phyloP scores from a whole-genome alignment of 2,888 invertebrate species.

The Megalurothrips usitatus region DNA sequence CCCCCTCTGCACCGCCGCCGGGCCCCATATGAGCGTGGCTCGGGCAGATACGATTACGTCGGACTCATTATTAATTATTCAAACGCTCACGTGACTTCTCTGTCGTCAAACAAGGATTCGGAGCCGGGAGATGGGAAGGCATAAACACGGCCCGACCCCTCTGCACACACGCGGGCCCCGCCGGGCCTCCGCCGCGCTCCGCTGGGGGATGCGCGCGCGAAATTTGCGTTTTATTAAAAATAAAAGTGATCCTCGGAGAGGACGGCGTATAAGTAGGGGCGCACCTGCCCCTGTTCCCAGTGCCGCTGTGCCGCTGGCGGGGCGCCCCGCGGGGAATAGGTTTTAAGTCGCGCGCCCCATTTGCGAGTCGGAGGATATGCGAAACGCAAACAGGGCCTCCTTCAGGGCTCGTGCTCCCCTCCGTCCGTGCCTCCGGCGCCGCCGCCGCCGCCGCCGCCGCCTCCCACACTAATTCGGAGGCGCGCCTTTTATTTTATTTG shows the following conservation, averaged over 20 bases:
- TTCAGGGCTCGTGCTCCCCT: background rate
- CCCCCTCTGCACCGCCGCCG: background rate
- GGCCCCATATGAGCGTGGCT: background rate
- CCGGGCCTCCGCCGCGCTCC: background rate
- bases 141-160: background rate
- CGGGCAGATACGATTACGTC: background rate
- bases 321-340: background rate
- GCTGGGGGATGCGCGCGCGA: background rate
- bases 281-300: slow-evolving; percentile 18
- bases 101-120: slow-evolving; percentile 12
- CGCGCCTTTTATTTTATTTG: slow-evolving; percentile 5
- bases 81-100: background rate
- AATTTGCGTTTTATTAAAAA: slow-evolving; percentile 23
- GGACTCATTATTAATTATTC: slow-evolving; percentile 3
- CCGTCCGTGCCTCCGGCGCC: too few species aligned
- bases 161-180: background rate
- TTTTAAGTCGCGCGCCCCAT: too few species aligned
- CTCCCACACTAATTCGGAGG: background rate
- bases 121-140: background rate
- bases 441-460: background rate
- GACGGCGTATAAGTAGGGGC: background rate
- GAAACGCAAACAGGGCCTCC: background rate
- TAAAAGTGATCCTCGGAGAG: slow-evolving; percentile 2
- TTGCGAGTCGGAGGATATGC: background rate
- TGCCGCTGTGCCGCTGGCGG: background rate